phyloP scores from a whole-genome alignment of 2,888 invertebrate species.

The Tiliacea aurago region DNA sequence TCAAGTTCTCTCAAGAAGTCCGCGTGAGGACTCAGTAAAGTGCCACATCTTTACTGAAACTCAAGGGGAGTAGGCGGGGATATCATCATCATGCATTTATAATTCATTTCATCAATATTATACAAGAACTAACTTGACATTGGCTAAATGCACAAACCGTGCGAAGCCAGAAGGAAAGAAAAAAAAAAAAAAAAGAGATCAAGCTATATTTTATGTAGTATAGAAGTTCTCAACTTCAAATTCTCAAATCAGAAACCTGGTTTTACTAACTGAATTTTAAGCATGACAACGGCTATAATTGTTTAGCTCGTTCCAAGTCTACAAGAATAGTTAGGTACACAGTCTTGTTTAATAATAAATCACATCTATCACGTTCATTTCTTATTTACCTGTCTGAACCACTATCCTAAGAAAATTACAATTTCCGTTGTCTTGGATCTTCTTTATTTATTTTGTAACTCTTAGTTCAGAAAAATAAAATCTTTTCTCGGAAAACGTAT shows the following conservation, averaged over 20 bases:
- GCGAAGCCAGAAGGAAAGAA: too few relatives aligned
- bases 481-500: conserved; percentile 17
- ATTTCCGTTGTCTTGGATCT: conserved; percentile 18
- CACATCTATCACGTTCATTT: neutral
- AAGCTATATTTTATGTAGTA: too few relatives aligned
- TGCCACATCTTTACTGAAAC: too few relatives aligned
- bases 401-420: conserved; percentile 26
- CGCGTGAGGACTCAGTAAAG: too few relatives aligned
- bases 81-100: too few relatives aligned
- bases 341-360: conserved; percentile 1
- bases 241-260: neutral
- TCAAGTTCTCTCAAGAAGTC: too few relatives aligned
- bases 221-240: neutral
- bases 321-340: neutral
- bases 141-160: too few relatives aligned
- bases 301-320: neutral
- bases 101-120: too few relatives aligned
- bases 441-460: conserved; percentile 20
- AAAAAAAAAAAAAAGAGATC: too few relatives aligned
- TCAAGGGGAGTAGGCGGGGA: too few relatives aligned
- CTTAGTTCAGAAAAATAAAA: conserved; percentile 10
- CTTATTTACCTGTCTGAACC: conserved; percentile 2
- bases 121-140: too few relatives aligned
- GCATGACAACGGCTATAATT: neutral
- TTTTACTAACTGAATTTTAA: neutral